Percentiles rank a stretch among this genome's conserved stretches.
Conservation (phyloP, 2,113 vertebrate genomes). For the Megaceryle maxima region DNA sequence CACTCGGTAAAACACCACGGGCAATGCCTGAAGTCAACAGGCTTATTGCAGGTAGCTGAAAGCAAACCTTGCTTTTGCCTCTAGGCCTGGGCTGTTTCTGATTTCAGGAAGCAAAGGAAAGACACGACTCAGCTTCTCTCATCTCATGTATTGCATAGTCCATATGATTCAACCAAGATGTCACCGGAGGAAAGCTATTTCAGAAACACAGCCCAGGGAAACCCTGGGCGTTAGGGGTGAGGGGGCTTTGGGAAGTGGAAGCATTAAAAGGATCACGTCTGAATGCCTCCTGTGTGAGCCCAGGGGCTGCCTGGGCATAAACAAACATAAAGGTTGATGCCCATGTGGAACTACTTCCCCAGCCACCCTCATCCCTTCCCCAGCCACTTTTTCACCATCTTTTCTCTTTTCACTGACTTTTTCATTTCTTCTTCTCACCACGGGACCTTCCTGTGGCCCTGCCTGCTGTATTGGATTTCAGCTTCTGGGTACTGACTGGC, state of each 20-base stretch:
- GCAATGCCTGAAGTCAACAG: not conserved
- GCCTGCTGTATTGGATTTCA: not conserved
- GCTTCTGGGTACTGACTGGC: not conserved
- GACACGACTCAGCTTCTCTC: accelerated
- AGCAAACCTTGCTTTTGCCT: not conserved
- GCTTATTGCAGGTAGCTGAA: not conserved
- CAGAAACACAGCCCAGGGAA: not conserved
- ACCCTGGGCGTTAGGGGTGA: not conserved
- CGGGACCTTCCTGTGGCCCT: accelerated
- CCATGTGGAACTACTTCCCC: not conserved
- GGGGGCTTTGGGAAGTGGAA: not conserved
- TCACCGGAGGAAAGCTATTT: not conserved
- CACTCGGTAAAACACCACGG: accelerated
- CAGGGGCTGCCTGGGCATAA: not conserved
- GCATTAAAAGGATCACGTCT: not conserved
- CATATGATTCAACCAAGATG: not conserved
- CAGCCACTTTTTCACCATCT: not conserved
- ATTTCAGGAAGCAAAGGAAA: not conserved
- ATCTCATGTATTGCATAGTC: not conserved
- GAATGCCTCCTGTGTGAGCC: not conserved
- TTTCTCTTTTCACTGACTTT: not conserved
- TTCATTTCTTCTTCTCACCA: not conserved
- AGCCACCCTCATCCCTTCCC: accelerated
- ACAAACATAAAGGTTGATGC: not conserved
- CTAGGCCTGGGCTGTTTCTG: not conserved